Percentiles rank a stretch among this genome's conserved stretches.
Evolutionary conservation across 1,140 invertebrate genomes (phyloP).

Genomic region (Homarus americanus): DNA sequence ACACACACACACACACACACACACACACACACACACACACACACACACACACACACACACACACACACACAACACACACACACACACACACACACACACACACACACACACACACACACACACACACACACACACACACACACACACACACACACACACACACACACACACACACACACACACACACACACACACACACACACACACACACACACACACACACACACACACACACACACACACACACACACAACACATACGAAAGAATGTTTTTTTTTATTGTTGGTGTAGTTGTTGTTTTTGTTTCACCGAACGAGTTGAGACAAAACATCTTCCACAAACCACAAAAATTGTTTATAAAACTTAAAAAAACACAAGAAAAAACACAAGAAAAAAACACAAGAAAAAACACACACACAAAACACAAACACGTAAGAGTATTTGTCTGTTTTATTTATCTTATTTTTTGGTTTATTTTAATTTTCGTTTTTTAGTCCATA

Average conservation of each 20-base stretch:
- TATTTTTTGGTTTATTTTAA: too few species aligned
- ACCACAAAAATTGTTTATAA: too few species aligned
- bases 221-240: slow-evolving; percentile 27
- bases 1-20: slow-evolving; percentile 5
- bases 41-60: slow-evolving; percentile 39
- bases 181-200: slow-evolving; percentile 11
- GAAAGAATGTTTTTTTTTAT: too few species aligned
- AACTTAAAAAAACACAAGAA: too few species aligned
- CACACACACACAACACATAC: slow-evolving; percentile 17
- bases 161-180: slow-evolving; percentile 29
- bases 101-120: slow-evolving; percentile 49
- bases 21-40: slow-evolving; percentile 3
- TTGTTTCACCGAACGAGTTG: too few species aligned
- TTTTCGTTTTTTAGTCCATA: too few species aligned
- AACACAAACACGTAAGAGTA: too few species aligned
- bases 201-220: slow-evolving; percentile 21
- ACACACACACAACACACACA: slow-evolving; percentile 44
- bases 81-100: slow-evolving; percentile 42
- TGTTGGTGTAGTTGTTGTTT: too few species aligned
- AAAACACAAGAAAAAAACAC: too few species aligned
- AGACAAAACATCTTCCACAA: too few species aligned
- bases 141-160: slow-evolving; percentile 10
- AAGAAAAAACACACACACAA: too few species aligned
- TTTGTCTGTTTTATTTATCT: too few species aligned
- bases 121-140: not conserved